Conservation (phyloP, 1,140 invertebrate genomes). For the Drosophila athabasca region DNA sequence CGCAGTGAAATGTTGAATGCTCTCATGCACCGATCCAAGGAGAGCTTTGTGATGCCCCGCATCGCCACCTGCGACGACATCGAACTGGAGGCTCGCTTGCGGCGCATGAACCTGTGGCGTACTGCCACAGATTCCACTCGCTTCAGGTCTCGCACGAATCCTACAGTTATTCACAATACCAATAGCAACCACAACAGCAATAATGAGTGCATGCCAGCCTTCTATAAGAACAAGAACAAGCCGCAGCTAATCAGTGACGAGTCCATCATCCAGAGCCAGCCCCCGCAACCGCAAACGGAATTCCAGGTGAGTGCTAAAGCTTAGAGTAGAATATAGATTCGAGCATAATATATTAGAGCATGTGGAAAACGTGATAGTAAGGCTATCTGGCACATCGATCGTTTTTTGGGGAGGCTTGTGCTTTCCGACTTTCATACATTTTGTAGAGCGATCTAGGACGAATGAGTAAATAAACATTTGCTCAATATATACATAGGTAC, state of each 20-base stretch:
- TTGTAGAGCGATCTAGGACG: no score
- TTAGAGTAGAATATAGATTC: no score
- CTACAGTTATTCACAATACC: no score
- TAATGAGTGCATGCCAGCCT: slow-evolving; percentile 70
- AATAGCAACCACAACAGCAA: slow-evolving; percentile 24
- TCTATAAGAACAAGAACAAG: slow-evolving; percentile 67
- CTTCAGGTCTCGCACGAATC: slow-evolving; percentile 35
- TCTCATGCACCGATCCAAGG: slow-evolving; percentile 50
- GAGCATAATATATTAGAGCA: no score
- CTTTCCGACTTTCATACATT: no score
- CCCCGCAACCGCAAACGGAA: slow-evolving; percentile 68
- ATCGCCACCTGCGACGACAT: slow-evolving; percentile 80
- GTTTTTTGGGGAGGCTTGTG: neutral
- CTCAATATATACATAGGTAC: neutral
- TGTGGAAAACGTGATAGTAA: no score
- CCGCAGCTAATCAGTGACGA: slow-evolving; percentile 68
- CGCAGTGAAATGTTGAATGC: slow-evolving; percentile 64
- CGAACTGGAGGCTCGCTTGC: slow-evolving; percentile 71
- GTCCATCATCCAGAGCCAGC: slow-evolving; percentile 78
- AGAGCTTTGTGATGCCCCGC: slow-evolving; percentile 60
- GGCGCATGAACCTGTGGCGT: slow-evolving; percentile 76
- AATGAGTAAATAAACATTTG: neutral
- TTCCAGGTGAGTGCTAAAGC: slow-evolving; percentile 64
- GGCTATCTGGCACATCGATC: no score
- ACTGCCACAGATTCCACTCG: slow-evolving; percentile 20